phyloP scores from a whole-genome alignment of 2,113 vertebrate genomes.

The Passerina amoena region DNA sequence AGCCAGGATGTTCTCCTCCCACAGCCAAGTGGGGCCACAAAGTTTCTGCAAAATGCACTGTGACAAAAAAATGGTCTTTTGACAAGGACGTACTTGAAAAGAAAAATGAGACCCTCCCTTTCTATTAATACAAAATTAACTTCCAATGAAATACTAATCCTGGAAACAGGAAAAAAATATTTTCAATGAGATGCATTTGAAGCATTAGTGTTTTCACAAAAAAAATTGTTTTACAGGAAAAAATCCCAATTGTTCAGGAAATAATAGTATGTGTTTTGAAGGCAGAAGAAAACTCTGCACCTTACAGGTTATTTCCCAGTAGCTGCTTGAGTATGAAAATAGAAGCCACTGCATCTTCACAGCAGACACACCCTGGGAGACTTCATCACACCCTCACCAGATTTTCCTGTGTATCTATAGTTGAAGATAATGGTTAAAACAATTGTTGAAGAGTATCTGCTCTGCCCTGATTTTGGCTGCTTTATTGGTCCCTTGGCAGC shows the following conservation, averaged over 20 bases:
- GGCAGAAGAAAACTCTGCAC: neutral
- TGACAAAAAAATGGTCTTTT: neutral
- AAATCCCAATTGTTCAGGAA: neutral
- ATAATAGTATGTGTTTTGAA: neutral
- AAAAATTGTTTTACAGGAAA: neutral
- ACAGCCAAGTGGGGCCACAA: neutral
- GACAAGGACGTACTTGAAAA: neutral
- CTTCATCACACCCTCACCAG: neutral
- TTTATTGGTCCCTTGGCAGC: neutral
- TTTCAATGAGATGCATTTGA: neutral
- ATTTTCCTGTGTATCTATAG: neutral
- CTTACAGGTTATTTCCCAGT: neutral
- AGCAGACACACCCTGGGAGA: neutral
- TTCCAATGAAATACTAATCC: neutral
- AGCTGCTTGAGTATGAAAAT: neutral
- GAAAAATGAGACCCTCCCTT: neutral
- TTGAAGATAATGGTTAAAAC: neutral
- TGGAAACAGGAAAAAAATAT: neutral
- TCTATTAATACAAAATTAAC: neutral
- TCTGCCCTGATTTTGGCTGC: neutral
- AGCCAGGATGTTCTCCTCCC: neutral
- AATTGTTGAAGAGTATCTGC: neutral
- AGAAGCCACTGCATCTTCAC: neutral
- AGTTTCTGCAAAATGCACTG: neutral
- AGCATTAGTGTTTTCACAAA: neutral